A percentile compares a stretch with the other conserved stretches of the same genome.
Conservation (phyloP, 2,888 invertebrate species). For the Melanophora roralis region DNA sequence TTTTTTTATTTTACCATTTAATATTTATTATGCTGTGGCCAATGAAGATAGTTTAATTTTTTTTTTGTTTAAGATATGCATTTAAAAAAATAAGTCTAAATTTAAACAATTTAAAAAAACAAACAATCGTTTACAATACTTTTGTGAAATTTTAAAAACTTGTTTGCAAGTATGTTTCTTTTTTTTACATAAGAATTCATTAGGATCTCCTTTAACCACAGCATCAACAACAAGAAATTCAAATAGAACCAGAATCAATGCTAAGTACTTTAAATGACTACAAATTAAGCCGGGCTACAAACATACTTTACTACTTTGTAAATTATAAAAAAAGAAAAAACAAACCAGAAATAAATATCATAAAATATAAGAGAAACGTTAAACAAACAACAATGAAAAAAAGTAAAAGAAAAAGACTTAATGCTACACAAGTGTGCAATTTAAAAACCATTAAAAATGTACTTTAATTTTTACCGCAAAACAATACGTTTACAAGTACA, state of each 20-base stretch:
- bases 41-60: constrained; percentile 3
- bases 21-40: background rate
- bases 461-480: constrained; percentile 54
- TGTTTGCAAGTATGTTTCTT: background rate
- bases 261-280: constrained; percentile 50
- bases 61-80: background rate
- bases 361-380: background rate
- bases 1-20: background rate
- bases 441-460: constrained; percentile 59
- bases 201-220: constrained; percentile 11
- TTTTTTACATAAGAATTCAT: constrained; percentile 10
- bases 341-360: background rate
- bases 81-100: background rate
- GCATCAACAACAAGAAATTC: constrained; percentile 4
- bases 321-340: background rate
- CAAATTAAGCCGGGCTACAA: background rate
- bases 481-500: constrained; percentile 7
- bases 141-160: background rate
- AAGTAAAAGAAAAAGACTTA: constrained; percentile 11
- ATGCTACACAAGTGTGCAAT: constrained; percentile 60
- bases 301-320: background rate
- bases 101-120: background rate
- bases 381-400: constrained; percentile 21
- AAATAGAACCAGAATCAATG: constrained; percentile 33
- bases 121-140: background rate